Conservation (phyloP, 2,797 vertebrate genomes). For the Dryobates pubescens region DNA sequence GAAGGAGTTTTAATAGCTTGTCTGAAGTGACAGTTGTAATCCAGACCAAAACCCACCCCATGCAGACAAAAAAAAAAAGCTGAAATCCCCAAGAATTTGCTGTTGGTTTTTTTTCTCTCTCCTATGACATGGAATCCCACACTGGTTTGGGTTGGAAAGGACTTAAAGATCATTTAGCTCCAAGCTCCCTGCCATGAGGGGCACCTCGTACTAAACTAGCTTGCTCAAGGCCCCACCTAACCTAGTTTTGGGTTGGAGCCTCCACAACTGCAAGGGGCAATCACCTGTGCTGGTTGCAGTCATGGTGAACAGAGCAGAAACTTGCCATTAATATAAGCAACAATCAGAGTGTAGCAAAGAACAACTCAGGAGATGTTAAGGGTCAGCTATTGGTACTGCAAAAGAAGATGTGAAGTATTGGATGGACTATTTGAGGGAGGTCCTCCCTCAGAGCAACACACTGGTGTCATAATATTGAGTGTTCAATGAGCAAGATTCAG, state of each 20-base stretch:
- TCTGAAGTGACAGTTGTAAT: background rate
- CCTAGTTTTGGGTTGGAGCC: no score
- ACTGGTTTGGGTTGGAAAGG: no score
- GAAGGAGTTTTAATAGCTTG: background rate
- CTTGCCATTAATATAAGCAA: background rate
- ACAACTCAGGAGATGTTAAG: background rate
- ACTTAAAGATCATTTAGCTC: no score
- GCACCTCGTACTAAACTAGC: no score
- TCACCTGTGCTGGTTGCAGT: background rate
- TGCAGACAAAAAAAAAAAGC: background rate
- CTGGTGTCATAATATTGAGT: background rate
- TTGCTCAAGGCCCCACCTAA: no score
- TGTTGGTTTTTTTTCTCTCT: background rate
- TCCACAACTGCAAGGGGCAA: no score
- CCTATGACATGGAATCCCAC: background rate
- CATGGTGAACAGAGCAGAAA: fast-evolving
- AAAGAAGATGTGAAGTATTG: background rate
- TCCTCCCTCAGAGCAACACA: background rate
- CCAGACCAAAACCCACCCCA: background rate
- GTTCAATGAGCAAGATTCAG: background rate
- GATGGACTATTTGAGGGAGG: no score
- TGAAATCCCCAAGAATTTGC: background rate
- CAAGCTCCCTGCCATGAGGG: no score
- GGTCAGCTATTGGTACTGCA: background rate
- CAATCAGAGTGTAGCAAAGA: background rate